Conservation (phyloP, 1,140 invertebrate genomes). For the Laodelphax striatellus region DNA sequence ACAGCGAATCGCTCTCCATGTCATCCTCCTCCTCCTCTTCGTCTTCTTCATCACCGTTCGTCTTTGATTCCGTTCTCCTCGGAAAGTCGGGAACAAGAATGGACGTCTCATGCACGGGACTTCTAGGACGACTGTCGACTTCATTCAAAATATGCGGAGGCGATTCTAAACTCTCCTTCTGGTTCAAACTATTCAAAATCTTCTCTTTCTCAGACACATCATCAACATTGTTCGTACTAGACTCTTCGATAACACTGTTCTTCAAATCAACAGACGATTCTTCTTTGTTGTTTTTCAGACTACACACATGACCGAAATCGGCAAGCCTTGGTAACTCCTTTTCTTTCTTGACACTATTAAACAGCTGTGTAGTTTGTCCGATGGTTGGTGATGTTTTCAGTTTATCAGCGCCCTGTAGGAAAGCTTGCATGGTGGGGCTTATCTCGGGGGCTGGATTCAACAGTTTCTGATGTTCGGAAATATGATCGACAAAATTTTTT, state of each 20-base stretch:
- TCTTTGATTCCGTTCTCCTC: slow-evolving; percentile 30
- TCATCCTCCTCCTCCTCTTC: slow-evolving; percentile 39
- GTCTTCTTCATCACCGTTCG: slow-evolving; percentile 31
- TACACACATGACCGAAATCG: slow-evolving; percentile 27
- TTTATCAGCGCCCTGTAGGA: slow-evolving; percentile 42
- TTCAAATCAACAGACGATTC: slow-evolving; percentile 1
- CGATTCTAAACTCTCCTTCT: slow-evolving; percentile 10
- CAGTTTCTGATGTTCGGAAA: slow-evolving; percentile 79
- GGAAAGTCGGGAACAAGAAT: slow-evolving; percentile 51
- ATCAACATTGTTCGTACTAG: slow-evolving; percentile 6
- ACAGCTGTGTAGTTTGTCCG: slow-evolving; percentile 5
- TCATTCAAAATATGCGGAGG: slow-evolving; percentile 22
- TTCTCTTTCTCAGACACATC: slow-evolving; percentile 4
- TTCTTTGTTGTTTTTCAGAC: slow-evolving; percentile 18
- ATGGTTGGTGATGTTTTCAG: slow-evolving; percentile 27
- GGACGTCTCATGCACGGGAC: slow-evolving; percentile 46
- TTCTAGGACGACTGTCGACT: slow-evolving; percentile 35
- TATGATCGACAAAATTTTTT: slow-evolving; percentile 68
- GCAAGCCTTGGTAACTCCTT: slow-evolving; percentile 21
- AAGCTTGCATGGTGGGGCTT: slow-evolving; percentile 61
- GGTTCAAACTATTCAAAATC: neutral
- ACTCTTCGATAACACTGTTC: neutral
- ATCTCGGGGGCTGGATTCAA: slow-evolving; percentile 66
- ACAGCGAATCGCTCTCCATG: slow-evolving; percentile 49
- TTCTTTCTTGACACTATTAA: slow-evolving; percentile 16